A percentile compares a stretch with the other conserved stretches of the same genome.
Conservation (phyloP, 2,113 vertebrate species). For the Picathartes gymnocephalus region DNA sequence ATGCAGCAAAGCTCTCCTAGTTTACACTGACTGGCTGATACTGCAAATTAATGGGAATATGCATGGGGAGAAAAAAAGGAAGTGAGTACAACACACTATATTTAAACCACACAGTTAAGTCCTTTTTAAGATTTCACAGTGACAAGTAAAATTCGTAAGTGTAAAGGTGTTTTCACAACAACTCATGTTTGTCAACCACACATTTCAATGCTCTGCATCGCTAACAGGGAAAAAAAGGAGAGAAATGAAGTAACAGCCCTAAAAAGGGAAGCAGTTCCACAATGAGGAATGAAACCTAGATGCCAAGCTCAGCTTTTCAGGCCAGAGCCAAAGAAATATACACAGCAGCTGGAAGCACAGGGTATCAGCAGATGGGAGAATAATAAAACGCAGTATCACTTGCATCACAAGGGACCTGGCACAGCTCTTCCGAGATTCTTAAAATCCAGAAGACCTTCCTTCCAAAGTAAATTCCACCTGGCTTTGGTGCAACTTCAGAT, state of each 20-base stretch:
- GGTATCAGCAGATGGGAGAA: neutral
- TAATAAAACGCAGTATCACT: neutral
- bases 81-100: neutral
- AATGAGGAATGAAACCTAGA: neutral
- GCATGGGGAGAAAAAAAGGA: neutral
- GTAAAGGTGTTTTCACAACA: slow-evolving; percentile 10
- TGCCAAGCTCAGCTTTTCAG: neutral
- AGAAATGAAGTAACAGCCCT: neutral
- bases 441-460: neutral
- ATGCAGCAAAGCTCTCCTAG: neutral
- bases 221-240: neutral
- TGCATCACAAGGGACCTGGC: neutral
- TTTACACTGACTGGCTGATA: neutral
- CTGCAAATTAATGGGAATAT: neutral
- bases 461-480: neutral
- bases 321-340: neutral
- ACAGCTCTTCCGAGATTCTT: neutral
- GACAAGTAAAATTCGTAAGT: neutral
- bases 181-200: neutral
- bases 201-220: neutral
- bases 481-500: neutral
- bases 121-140: neutral
- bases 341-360: neutral
- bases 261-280: neutral
- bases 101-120: neutral